Evolutionary conservation across 2,888 invertebrate genomes (phyloP).

Genomic region (Clivina fossor): DNA sequence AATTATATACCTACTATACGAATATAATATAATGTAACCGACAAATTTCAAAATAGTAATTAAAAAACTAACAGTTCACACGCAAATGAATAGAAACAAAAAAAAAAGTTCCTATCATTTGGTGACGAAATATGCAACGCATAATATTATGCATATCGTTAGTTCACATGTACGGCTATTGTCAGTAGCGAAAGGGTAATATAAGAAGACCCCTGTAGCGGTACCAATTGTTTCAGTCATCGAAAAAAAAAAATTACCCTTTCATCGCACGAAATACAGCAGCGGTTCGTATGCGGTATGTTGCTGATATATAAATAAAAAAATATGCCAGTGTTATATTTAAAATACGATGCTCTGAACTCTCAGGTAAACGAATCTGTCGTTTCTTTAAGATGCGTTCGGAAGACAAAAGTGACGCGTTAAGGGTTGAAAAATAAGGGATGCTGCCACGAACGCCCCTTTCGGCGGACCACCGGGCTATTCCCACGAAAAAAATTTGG

Average conservation of each 20-base stretch:
- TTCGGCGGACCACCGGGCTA: conserved; percentile 1
- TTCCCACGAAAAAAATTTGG: conserved; percentile 13
- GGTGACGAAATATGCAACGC: not conserved
- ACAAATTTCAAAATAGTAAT: conserved; percentile 1
- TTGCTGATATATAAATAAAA: not conserved
- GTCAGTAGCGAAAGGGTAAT: conserved; percentile 34
- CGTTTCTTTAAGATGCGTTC: conserved; percentile 6
- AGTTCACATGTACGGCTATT: conserved; percentile 5
- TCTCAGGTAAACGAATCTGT: too few relatives aligned
- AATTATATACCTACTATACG: too few relatives aligned
- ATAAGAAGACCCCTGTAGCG: conserved; percentile 38
- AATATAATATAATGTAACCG: not conserved
- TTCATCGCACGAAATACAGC: not conserved
- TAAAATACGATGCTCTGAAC: too few relatives aligned
- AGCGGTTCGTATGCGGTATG: not conserved
- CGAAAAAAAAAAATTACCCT: conserved; percentile 50
- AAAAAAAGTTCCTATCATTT: conserved; percentile 7
- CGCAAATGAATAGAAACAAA: conserved; percentile 9
- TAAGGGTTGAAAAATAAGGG: conserved; percentile 13
- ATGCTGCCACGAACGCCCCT: conserved; percentile 1
- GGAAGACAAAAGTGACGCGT: conserved; percentile 8
- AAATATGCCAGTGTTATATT: not conserved
- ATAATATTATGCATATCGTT: conserved; percentile 19
- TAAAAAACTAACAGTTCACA: conserved; percentile 12
- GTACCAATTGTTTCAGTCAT: conserved; percentile 49